Conservation (phyloP, 1,140 invertebrate species). For the Melitaea cinxia region DNA sequence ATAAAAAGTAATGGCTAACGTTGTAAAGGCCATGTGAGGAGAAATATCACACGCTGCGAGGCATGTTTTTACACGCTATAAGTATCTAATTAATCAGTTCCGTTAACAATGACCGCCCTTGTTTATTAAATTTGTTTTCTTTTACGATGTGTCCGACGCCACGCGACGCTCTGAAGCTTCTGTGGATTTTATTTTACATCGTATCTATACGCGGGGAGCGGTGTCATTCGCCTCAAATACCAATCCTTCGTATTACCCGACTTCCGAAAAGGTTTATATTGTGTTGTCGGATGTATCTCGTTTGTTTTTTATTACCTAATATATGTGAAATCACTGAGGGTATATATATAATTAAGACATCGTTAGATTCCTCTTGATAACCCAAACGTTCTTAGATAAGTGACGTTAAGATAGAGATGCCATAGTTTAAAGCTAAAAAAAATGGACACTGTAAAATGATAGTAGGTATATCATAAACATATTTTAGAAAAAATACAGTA, state of each 20-base stretch:
- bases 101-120: constrained; percentile 20
- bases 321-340: no score
- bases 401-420: no score
- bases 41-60: constrained; percentile 8
- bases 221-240: neutral
- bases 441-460: no score
- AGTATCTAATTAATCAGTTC: constrained; percentile 38
- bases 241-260: neutral
- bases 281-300: no score
- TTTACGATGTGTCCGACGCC: neutral
- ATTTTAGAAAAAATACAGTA: no score
- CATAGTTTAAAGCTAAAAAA: no score
- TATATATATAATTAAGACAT: no score
- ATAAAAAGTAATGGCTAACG: neutral
- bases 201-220: neutral
- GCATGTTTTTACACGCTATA: constrained; percentile 10
- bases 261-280: no score
- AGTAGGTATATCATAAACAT: no score
- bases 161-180: neutral
- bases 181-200: neutral
- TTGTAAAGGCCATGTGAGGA: neutral
- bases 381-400: no score
- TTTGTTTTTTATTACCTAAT: no score
- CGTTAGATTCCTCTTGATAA: no score
- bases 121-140: constrained; percentile 28